phyloP scores from a whole-genome alignment of 2,113 vertebrate species.

The Zosterops hypoxanthus region DNA sequence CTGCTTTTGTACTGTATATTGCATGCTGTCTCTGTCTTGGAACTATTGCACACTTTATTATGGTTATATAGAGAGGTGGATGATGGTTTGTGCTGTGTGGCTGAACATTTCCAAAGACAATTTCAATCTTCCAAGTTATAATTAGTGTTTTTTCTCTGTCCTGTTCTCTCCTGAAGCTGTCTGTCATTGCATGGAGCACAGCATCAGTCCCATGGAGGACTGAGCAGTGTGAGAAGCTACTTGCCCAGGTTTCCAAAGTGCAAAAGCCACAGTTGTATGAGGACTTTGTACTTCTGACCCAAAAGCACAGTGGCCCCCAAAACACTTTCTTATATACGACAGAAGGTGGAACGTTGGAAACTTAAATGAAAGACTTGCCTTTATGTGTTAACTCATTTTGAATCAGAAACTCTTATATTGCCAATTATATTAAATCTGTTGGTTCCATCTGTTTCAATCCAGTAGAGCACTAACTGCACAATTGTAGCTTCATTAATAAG shows the following conservation, averaged over 20 bases:
- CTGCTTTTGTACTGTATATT: not conserved
- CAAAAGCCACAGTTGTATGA: not conserved
- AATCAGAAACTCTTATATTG: not conserved
- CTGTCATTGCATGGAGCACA: not conserved
- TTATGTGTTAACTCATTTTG: not conserved
- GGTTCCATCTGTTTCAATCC: not conserved
- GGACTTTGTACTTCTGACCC: not conserved
- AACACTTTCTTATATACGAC: not conserved
- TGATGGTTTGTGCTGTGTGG: not conserved
- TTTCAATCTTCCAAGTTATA: not conserved
- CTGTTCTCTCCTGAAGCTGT: not conserved
- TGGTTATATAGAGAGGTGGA: not conserved
- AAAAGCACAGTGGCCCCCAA: accelerated
- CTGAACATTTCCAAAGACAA: not conserved
- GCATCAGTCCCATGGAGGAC: accelerated
- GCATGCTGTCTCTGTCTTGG: not conserved
- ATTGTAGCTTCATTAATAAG: not conserved
- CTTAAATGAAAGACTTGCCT: not conserved
- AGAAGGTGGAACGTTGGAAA: not conserved
- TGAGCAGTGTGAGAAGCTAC: not conserved
- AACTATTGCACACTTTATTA: accelerated
- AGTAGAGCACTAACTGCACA: not conserved
- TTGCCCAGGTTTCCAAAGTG: not conserved
- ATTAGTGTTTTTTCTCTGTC: not conserved
- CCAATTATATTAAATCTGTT: not conserved